Conservation (phyloP, 2,113 vertebrate species). For the Pyxicephalus adspersus region DNA sequence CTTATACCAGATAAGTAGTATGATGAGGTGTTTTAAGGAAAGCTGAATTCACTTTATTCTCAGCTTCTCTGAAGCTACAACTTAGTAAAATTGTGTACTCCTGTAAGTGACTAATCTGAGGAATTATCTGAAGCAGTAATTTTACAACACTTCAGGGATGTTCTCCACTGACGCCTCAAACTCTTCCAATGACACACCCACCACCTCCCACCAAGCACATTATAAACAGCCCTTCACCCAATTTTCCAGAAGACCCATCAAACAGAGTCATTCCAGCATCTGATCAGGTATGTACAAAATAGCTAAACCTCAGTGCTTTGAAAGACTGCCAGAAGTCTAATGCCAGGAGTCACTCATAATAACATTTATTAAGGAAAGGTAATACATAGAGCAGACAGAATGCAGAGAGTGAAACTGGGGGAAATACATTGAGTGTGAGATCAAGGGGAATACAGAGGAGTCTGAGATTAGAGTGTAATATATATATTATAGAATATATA, state of each 20-base stretch:
- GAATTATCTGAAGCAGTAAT: not conserved
- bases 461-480: too few species aligned
- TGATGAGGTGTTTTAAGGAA: not conserved
- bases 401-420: too few species aligned
- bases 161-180: not conserved
- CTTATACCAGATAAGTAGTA: not conserved
- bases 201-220: slow-evolving; percentile 7
- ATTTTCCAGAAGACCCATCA: not conserved
- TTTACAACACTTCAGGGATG: not conserved
- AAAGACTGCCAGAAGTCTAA: too few species aligned
- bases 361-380: too few species aligned
- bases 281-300: too few species aligned
- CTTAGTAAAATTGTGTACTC: not conserved
- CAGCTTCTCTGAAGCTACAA: not conserved
- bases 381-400: too few species aligned
- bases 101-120: not conserved
- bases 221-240: slow-evolving; percentile 13
- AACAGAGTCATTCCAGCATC: not conserved
- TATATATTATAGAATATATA: too few species aligned
- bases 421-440: too few species aligned
- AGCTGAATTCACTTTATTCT: not conserved
- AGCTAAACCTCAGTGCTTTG: too few species aligned
- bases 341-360: too few species aligned
- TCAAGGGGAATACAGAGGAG: too few species aligned
- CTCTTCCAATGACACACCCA: slow-evolving; percentile 7